These are phyloP conservation scores for Piprites chloris DNA, from an alignment of 2,113 vertebrate genomes.

Conservation along the genomic window DNA sequence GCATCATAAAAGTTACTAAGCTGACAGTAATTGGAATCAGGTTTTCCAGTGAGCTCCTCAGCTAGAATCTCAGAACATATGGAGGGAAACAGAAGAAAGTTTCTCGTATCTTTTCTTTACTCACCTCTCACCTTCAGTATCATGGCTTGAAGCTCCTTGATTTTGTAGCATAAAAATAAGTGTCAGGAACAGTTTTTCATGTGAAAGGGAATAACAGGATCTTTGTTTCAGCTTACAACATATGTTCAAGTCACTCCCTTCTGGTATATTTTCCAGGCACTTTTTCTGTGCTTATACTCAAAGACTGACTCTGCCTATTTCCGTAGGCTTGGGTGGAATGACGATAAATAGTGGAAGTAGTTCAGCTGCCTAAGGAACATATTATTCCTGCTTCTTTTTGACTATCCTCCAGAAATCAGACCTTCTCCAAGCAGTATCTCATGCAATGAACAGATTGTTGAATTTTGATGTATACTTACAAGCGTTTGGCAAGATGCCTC, in stretches of 20 bases:
- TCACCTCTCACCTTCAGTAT: neutral
- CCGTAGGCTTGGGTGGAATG: neutral
- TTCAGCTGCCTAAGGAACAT: neutral
- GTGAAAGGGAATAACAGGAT: neutral
- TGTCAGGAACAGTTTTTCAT: neutral
- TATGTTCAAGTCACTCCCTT: neutral
- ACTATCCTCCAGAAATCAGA: neutral
- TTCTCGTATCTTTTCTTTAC: neutral
- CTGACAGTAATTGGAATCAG: neutral
- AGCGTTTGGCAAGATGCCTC: neutral
- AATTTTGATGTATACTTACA: neutral
- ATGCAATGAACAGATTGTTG: neutral
- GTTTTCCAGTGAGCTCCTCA: neutral
- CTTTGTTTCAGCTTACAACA: neutral
- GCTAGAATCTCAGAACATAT: neutral
- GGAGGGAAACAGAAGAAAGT: neutral
- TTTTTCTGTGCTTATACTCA: rapidly evolving
- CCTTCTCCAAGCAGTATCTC: neutral
- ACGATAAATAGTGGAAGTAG: neutral
- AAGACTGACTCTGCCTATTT: neutral
- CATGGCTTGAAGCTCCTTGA: neutral
- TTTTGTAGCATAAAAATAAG: neutral
- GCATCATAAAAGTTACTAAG: neutral
- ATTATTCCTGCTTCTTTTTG: neutral
- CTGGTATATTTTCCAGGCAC: neutral